Base-by-base conservation (phyloP, 2,113 vertebrate species). In the Emydura subglobosa region DNA sequence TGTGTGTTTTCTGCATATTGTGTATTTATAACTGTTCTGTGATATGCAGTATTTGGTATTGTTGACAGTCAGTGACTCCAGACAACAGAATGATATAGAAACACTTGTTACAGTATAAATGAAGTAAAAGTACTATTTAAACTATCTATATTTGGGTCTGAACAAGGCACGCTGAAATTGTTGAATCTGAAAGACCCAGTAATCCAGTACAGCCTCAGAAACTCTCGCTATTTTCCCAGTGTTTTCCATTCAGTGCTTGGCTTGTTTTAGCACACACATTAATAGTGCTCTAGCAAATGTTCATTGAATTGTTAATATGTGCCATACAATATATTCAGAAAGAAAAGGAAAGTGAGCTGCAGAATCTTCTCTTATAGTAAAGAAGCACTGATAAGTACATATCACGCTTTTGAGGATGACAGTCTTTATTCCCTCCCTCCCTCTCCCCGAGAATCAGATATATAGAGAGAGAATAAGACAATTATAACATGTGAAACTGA, bases 1-100 rank as follows among this genome's bases (percentile, higher is more conserved):
- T 42, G 1, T 16, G 31, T 85, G 2, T 65, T 95, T 95, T 95
- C 91, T 90, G 86, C 91, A 86, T n/a, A 85, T 10, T 87, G 44
- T 79, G 0, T 61, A 55, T 78, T 90, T 78, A 14, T 87, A 39
- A 22, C 21, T 91, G 50, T 88, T 91, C 83, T 94, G 61, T 80
- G 57, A 31, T 27, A 19, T 59, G 29, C 74, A 49, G 82, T 29
- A 5, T 2, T 17, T 91, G 61, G 86, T 93, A 53, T 59, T 93
- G 1, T n/a, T 72, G 49, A 34, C 65, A 93, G 53, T 78, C 86
- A 83, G 51, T 92, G 65, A 84, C 90, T 86, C 95, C 86, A 61
- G 51, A 54, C 68, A 82, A 93, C 39, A 27, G 79, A 51, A 21
- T 81, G 85, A n/a, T 78, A 79, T 74, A 86, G n/a, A 95, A 42